Base-by-base conservation (phyloP, 2,113 vertebrate genomes). In the Actenoides lindsayi region DNA sequence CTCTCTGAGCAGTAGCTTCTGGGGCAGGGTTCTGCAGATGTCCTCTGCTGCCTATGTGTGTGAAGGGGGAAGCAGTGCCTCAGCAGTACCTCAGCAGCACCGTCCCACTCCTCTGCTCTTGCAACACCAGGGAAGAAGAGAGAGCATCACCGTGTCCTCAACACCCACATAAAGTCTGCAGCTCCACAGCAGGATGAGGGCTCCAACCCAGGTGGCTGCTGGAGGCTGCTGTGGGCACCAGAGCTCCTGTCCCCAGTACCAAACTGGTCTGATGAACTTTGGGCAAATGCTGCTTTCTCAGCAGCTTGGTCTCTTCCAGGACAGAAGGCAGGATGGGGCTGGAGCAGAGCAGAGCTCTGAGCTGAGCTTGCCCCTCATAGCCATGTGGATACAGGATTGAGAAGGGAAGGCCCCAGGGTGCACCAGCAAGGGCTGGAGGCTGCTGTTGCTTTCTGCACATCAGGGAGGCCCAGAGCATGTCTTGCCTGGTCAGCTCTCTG, bases 331-430 rank as follows among this genome's bases (percentile, higher is more conserved):
- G 56, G 76, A 78, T 2, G 3, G 65, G 19, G 51, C n/a, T 64
- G 57, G 74, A 59, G 30, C 12, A 78, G 48, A 67, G 46, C 51
- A 75, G 18, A 89, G 56, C 46, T 81, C 64, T 54, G 50, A 30
- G 73, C 78, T 56, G 30, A 28, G 67, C 57, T 87, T 8, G 1
- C 30, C 11, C 59, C n/a, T 44, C 2, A 0, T 3, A 73, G 65
- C 42, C 64, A 35, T 2, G 3, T 0, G 1, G 50, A 50, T 9
- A 44, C 0, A 1, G 56, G 46, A 63, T 0, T 39, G 48, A 78
- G 74, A 68, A 79, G 33, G 42, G 56, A 70, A 25, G 63, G n/a
- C 35, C 65, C 37, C 46, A 31, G 59, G 70, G 48, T 7, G 37
- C 33, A 13, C 9, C 1, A 65, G 50, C 24, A 48, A 64, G 37